Evolutionary conservation across 2,797 vertebrate genomes (phyloP), one percentile per base, ranked within the genome.

Genomic region (Chloroceryle inda): DNA sequence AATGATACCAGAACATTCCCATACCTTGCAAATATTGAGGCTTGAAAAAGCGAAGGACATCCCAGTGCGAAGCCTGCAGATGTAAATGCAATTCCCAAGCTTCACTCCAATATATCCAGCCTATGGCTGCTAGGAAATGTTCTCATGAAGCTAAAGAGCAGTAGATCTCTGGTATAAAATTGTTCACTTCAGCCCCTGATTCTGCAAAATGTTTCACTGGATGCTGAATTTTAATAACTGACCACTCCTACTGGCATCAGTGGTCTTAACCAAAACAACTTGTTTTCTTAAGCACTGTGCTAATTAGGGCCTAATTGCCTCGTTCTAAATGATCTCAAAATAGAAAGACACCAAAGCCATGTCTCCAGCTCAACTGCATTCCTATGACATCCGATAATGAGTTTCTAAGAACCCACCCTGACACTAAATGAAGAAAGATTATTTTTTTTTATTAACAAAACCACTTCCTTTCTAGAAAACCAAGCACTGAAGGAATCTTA

Each of bases 401-500:
- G 67, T 83, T 88, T 87, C 81, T 78, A 89, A 92, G 73, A 95
- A 96, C 29, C 0, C 0, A 90, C 58, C 33, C 92, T 92, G 45
- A 64, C 37, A 88, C 11, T 22, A 83, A 42, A 14, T 33, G 55
- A 94, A 91, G n/a, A 67, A 88, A 76, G 78, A 35, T 59, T 15
- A 61, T 27, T 50, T 27, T 50, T 50, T 38, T 42, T 83, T 31
- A 56, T 61, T 74, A 88, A 82, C 10, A 86, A 81, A 79, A 38
- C 59, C 33, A 74, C 47, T 72, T 91, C 58, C 37, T 94, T 85
- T 63, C 52, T 80, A 53, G 69, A 95, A 96, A 94, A 53, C n/a
- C 61, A 64, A 91, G 56, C 11, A 31, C 78, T 22, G 37, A 72
- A 80, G 44, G 76, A 89, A 85, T 94, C 96, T 95, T 98, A 99